Base-by-base conservation (phyloP, 2,888 invertebrate genomes). In the Tridacna crocea region DNA sequence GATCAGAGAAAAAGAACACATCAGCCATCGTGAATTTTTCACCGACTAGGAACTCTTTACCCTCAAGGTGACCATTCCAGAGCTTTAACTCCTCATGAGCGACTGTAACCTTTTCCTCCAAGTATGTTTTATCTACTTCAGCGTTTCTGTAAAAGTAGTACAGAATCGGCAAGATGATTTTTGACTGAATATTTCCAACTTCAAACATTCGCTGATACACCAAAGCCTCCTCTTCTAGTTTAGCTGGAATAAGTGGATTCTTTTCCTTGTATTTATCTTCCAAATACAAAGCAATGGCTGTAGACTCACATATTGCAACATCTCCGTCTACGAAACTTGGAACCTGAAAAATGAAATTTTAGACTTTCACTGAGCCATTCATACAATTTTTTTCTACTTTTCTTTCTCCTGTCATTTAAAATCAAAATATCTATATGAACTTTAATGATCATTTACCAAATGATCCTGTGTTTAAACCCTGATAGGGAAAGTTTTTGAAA, bases 241-340 rank as follows among this genome's bases (percentile, higher is more conserved):
- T 82, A 22, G 65, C 24, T 22, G 91, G 91, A n/a, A 89, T 46
- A 12, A 91, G 84, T 65, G 36, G 51, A 47, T 77, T 85, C 13
- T 85, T 87, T 17, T 83, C 74, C 3, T 73, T 51, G 66, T 79
- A 89, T 47, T 82, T 79, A 15, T 80, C 75, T 82, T 91, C 91
- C 15, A 92, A 77, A 73, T 91, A 92, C 51, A 89, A 79, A 77
- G 88, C 87, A n/a, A 89, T 88, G 13, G 91, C 92, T 51, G 75
- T 75, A 0, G 93, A 93, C 72, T 93, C 93, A 79, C 91, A 91
- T 12, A 93, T 82, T 13, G 91, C 84, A 0, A 85, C 48, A 17
- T 91, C 86, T 0, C 90, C 91, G 74, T 91, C 88, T 75, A 84
- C 87, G 61, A 92, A 90, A 11, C 91, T 89, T 22, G 92, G 92